These are phyloP conservation scores for Tribolium madens DNA, from an alignment of 1,140 invertebrate species.

Conservation along the genomic window DNA sequence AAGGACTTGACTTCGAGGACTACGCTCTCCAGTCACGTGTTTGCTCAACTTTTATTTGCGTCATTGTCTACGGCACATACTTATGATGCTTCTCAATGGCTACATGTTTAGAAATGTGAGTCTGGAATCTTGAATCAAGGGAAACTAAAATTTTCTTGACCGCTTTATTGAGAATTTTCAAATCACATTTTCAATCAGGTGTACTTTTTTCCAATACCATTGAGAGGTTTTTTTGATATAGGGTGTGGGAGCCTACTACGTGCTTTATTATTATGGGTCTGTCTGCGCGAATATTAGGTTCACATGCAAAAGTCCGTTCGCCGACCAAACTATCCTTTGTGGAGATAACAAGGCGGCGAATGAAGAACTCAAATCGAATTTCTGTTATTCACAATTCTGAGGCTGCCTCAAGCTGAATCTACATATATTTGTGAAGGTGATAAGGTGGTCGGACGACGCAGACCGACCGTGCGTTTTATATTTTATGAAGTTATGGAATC, in stretches of 20 bases:
- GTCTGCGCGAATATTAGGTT: conserved; percentile 57
- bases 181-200: too few relatives aligned
- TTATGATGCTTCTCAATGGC: not conserved
- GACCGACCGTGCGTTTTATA: conserved; percentile 54
- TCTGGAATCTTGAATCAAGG: too few relatives aligned
- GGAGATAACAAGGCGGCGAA: conserved; percentile 58
- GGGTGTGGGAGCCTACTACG: conserved; percentile 1
- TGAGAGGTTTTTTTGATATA: not conserved
- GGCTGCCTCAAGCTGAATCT: conserved; percentile 58
- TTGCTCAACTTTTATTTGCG: conserved; percentile 18
- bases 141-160: too few relatives aligned
- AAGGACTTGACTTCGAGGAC: conserved; percentile 2
- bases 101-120: not conserved
- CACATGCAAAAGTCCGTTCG: conserved; percentile 57
- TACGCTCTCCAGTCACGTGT: conserved; percentile 27
- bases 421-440: conserved; percentile 62
- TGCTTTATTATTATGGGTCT: conserved; percentile 45
- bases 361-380: conserved; percentile 64
- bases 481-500: conserved; percentile 57
- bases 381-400: conserved; percentile 62
- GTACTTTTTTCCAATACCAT: not conserved
- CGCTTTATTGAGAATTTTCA: too few relatives aligned
- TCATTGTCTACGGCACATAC: conserved; percentile 1
- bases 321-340: conserved; percentile 62
- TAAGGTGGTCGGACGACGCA: conserved; percentile 57